Evolutionary conservation across 2,888 invertebrate species (phyloP), one percentile per base, ranked within the genome.

Genomic region (Neuroscelio doddi): DNA sequence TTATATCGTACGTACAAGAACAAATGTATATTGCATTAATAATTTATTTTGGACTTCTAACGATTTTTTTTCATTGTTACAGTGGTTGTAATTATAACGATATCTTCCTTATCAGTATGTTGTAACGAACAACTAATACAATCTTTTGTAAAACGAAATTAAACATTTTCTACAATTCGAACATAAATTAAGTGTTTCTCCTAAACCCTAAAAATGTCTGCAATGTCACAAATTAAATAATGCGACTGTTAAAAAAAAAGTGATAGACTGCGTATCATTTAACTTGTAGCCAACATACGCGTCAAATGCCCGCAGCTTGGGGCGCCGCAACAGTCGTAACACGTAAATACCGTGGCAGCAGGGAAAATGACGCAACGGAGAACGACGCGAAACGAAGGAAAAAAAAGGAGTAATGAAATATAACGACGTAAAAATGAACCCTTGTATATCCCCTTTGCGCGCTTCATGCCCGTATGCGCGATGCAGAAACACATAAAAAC

Each of bases 341-440:
- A 39, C 50, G 65, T 42, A 55, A 64, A 52, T 64, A 44, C 52
- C 45, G 51, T 47, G 58, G 51, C 50, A 38, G 58, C 8, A 12
- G 21, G 50, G 15, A 51, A 17, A 41, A 34, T 24, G 62, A 34
- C 47, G 47, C 32, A 34, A 47, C 10, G 14, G 36, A 42, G 50
- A 24, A 26, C 27, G 26, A 34, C 14, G 49, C 53, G 50, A 42
- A 42, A 42, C 34, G 24, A 14, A 53, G 47, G 39, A 16, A 16
- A 42, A 46, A 50, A 62, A 61, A 57, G 44, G 65, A 68, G 70
- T 72, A 73, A 77, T 76, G 71, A 73, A 72, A 75, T 76, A 71
- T 75, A 76, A 79, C 74, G 72, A 76, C 68, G 74, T 71, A 72
- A 77, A 79, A 76, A 77, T 74, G 73, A 75, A 78, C 71, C 67